phyloP scores from a whole-genome alignment of 2,888 invertebrate genomes.

The Drosophila lutescens region DNA sequence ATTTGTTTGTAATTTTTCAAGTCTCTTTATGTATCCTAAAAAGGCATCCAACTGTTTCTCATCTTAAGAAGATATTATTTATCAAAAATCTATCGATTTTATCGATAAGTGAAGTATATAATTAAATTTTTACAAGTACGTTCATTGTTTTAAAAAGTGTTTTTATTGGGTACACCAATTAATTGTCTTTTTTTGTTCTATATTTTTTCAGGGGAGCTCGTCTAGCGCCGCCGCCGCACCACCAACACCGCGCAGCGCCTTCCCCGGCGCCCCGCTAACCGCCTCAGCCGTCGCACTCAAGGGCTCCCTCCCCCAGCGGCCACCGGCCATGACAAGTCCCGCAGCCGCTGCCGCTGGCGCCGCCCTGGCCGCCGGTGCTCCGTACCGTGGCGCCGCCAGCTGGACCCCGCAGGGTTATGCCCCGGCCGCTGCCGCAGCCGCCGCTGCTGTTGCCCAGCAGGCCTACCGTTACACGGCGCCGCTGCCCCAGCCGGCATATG shows the following conservation, averaged over 20 bases:
- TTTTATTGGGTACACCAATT: no score
- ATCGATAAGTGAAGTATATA: no score
- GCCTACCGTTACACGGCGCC: slow-evolving; percentile 85
- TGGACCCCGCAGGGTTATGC: slow-evolving; percentile 85
- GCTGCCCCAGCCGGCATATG: slow-evolving; percentile 84
- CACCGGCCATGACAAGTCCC: slow-evolving; percentile 85
- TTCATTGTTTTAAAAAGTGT: no score
- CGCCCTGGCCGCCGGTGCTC: slow-evolving; percentile 84
- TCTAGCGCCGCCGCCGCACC: slow-evolving; percentile 81
- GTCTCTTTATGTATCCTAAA: not conserved
- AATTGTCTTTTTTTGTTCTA: no score
- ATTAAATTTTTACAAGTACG: no score
- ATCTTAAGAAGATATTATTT: no score
- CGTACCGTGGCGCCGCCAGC: slow-evolving; percentile 84
- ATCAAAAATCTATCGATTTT: no score
- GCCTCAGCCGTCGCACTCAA: slow-evolving; percentile 84
- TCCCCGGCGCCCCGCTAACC: slow-evolving; percentile 84
- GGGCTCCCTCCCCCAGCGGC: slow-evolving; percentile 83
- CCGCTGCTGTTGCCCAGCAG: slow-evolving; percentile 83
- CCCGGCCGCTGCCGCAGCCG: slow-evolving; percentile 83
- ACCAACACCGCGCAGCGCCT: slow-evolving; percentile 82
- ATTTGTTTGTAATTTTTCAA: not conserved
- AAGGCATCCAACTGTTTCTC: no score
- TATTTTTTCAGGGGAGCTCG: slow-evolving; percentile 60
- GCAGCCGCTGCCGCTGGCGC: slow-evolving; percentile 84